A percentile compares a stretch with the other conserved stretches of the same genome.
Conservation (phyloP, 2,113 vertebrate species). For the Rhabdomys dilectus region DNA sequence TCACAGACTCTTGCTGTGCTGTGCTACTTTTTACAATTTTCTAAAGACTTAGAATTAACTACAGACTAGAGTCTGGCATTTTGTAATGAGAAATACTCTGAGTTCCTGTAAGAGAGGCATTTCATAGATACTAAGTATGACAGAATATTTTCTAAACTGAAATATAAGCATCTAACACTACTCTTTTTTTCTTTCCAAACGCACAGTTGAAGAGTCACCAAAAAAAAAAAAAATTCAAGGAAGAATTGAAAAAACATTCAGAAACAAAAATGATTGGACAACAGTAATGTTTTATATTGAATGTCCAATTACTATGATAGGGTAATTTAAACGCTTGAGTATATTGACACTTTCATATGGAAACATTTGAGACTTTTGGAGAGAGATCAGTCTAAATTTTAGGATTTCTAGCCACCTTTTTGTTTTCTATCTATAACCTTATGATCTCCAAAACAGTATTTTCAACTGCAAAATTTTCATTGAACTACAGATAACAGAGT, state of each 20-base stretch:
- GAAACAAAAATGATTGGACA: neutral
- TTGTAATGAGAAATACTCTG: neutral
- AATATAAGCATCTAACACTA: neutral
- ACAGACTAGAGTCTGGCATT: neutral
- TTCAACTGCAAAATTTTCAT: neutral
- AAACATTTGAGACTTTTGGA: neutral
- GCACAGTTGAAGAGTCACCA: neutral
- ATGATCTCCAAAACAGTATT: neutral
- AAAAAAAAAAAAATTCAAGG: neutral
- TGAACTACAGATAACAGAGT: neutral
- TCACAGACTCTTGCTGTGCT: neutral
- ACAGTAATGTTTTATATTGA: neutral
- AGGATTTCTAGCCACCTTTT: neutral
- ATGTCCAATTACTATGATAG: neutral
- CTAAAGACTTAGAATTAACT: constrained; percentile 1
- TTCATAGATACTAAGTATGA: neutral
- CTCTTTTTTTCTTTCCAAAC: neutral
- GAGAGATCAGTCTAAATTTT: neutral
- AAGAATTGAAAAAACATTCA: constrained; percentile 6
- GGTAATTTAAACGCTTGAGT: neutral
- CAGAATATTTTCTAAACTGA: neutral
- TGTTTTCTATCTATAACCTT: neutral
- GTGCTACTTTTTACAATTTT: neutral
- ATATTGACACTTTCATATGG: neutral
- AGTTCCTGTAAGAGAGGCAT: neutral